phyloP scores from a whole-genome alignment of 2,113 vertebrate genomes.

The Microtus oregoni region DNA sequence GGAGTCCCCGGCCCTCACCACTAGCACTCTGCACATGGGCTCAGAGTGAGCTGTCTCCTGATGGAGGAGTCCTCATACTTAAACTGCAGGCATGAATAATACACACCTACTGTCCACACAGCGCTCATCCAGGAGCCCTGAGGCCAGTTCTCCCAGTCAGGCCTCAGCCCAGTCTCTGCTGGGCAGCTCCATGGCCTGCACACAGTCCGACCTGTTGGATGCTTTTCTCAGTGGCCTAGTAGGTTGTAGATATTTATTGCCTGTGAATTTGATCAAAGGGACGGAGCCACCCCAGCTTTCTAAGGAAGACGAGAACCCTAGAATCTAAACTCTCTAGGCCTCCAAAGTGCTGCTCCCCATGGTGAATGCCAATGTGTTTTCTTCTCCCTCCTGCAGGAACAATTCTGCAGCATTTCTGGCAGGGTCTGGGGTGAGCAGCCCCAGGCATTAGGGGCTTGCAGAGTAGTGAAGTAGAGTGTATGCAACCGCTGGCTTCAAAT shows the following conservation, averaged over 20 bases:
- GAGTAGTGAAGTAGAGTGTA: not conserved
- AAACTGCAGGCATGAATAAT: not conserved
- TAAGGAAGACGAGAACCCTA: slow-evolving; percentile 16
- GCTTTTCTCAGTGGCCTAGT: not conserved
- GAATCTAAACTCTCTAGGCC: not conserved
- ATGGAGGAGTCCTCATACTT: not conserved
- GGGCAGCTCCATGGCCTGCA: not conserved
- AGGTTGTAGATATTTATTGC: not conserved
- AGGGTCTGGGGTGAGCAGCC: slow-evolving; percentile 24
- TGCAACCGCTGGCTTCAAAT: not conserved
- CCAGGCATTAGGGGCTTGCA: not conserved
- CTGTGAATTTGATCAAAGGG: not conserved
- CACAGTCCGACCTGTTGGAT: not conserved
- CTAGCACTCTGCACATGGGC: rapidly evolving
- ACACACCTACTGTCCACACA: not conserved
- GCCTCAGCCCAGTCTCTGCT: not conserved
- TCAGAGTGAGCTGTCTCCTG: not conserved
- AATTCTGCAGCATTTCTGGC: slow-evolving; percentile 49
- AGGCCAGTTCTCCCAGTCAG: not conserved
- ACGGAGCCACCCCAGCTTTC: not conserved
- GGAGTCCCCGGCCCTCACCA: not conserved
- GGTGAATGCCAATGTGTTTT: not conserved
- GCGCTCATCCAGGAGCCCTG: not conserved
- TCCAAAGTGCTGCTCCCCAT: not conserved
- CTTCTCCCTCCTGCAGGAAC: slow-evolving; percentile 5